Conservation (phyloP, 1,140 invertebrate genomes). For the Brachystomella parvula region DNA sequence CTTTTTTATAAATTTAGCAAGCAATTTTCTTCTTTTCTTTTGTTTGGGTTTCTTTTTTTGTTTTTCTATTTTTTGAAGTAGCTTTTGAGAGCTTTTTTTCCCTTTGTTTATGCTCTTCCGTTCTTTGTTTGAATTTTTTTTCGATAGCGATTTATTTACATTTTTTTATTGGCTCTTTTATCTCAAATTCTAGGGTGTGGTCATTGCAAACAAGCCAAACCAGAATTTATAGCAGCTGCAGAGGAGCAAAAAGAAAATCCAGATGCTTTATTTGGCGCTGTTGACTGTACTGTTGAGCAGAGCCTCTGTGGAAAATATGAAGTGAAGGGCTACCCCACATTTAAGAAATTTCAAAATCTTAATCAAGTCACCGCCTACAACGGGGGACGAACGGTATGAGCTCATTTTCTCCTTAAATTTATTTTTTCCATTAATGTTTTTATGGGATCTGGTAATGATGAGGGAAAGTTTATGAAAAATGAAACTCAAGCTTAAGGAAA, state of each 20-base stretch:
- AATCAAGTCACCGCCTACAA: constrained; percentile 62
- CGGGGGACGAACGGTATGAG: constrained; percentile 60
- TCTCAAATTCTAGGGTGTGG: constrained; percentile 66
- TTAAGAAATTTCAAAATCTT: constrained; percentile 77
- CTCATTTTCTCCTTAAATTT: no score
- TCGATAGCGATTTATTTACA: not conserved
- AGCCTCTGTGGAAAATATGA: constrained; percentile 59
- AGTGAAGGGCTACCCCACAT: constrained; percentile 75
- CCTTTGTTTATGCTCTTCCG: constrained; percentile 12
- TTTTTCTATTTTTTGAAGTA: no score
- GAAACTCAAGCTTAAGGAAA: no score
- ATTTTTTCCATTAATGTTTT: no score
- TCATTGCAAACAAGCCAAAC: constrained; percentile 81
- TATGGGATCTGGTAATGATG: no score
- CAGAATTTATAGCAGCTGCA: constrained; percentile 70
- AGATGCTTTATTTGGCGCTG: constrained; percentile 66
- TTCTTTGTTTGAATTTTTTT: constrained; percentile 20
- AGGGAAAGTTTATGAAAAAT: no score
- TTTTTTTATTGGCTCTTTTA: constrained; percentile 31
- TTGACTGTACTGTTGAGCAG: constrained; percentile 67
- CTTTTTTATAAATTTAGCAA: not conserved
- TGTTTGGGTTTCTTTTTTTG: no score
- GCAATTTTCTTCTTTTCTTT: no score
- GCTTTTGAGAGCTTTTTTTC: no score
- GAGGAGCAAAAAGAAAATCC: constrained; percentile 61